Percentiles rank a stretch among this genome's conserved stretches.
Conservation (phyloP, 2,113 vertebrate species). For the Heptranchias perlo region DNA sequence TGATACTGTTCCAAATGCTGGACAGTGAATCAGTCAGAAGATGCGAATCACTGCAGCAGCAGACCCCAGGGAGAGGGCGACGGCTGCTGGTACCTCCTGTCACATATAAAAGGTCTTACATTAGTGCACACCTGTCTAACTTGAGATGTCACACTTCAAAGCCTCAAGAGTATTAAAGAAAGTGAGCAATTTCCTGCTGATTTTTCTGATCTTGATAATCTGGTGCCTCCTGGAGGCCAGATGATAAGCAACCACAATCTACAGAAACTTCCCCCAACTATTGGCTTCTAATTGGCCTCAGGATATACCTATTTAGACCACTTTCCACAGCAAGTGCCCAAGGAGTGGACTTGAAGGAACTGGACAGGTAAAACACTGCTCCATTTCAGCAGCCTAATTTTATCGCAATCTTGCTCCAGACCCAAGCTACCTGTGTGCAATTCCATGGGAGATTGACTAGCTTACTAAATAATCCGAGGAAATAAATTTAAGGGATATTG, state of each 20-base stretch:
- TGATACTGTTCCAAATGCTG: background rate
- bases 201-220: background rate
- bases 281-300: background rate
- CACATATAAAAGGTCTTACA: background rate
- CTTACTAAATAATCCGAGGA: background rate
- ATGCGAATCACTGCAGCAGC: background rate
- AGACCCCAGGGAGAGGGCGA: background rate
- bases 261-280: background rate
- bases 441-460: background rate
- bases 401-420: background rate
- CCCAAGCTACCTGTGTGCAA: background rate
- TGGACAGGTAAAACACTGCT: background rate
- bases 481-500: background rate
- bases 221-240: background rate
- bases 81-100: background rate
- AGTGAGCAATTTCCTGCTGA: background rate
- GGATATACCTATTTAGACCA: background rate
- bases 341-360: background rate
- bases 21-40: background rate
- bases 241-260: background rate
- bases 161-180: background rate
- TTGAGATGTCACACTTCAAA: background rate
- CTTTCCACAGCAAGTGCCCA: background rate
- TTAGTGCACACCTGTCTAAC: background rate
- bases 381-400: background rate